Conservation (phyloP, 1,140 invertebrate genomes). For the Caerostris extrusa region DNA sequence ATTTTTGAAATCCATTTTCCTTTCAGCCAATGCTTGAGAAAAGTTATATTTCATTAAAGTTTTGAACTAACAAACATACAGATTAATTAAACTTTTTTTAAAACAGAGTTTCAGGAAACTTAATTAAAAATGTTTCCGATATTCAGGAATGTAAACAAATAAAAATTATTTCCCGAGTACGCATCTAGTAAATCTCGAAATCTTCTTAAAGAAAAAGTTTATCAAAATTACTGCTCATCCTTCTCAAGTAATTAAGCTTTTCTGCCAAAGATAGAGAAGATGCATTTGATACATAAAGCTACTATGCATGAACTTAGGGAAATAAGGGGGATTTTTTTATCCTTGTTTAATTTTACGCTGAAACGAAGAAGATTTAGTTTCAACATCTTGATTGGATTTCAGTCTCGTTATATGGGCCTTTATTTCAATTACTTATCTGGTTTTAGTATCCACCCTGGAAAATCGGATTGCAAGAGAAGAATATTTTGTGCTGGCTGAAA, state of each 20-base stretch:
- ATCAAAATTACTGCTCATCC: not conserved
- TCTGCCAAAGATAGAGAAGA: not conserved
- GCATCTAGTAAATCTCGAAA: too few species aligned
- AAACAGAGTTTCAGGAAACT: too few species aligned
- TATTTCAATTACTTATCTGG: conserved; percentile 48
- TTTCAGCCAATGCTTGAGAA: too few species aligned
- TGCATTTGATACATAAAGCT: not conserved
- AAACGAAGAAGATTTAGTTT: not conserved
- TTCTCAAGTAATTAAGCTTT: not conserved
- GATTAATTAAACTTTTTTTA: too few species aligned
- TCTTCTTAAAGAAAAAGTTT: not conserved
- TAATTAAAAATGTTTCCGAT: too few species aligned
- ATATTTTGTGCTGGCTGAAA: not conserved
- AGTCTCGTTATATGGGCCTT: not conserved
- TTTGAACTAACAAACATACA: too few species aligned
- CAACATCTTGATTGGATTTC: conserved; percentile 35
- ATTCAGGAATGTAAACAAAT: too few species aligned
- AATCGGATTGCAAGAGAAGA: conserved; percentile 17
- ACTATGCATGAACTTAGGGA: not conserved
- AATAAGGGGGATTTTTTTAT: not conserved
- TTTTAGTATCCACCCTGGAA: not conserved
- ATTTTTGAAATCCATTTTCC: too few species aligned
- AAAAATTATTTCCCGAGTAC: too few species aligned
- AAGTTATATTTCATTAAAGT: too few species aligned
- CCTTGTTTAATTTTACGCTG: not conserved